Base-by-base conservation (phyloP, 2,888 invertebrate species). In the Itoplectis maculator region DNA sequence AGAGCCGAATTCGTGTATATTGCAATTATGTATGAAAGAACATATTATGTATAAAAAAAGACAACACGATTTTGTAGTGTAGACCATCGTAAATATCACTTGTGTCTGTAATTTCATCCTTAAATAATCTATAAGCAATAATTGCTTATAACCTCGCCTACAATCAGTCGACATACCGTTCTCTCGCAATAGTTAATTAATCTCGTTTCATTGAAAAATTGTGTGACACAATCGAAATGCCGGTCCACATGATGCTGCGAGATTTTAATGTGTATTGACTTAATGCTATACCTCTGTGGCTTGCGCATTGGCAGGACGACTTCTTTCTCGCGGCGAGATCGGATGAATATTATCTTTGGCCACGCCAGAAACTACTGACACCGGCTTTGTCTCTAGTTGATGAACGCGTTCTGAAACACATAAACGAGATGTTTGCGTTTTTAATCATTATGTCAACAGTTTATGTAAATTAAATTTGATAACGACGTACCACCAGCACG, bases 271-370 rank as follows among this genome's bases (percentile, higher is more conserved):
- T 76, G 35, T 73, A 77, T 82, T 85, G 66, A 80, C 86, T 88
- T 87, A 89, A 77, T 89, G 85, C 76, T 90, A 88, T 92, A 92
- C 92, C 92, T 92, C 92, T 87, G 90, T 88, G 78, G 88, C 80
- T 85, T 90, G 90, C 74, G 87, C 81, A 88, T 86, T 86, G 75
- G 88, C 66, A 78, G 89, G 85, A 75, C 91, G 89, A 79, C 86
- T 87, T 81, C 89, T 88, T 83, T 89, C 89, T 78, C 88, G 87
- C 47, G 81, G 79, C 72, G 86, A 73, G 76, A 84, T 69, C 68
- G 85, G 77, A 66, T 88, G 88, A 66, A 81, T 83, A 68, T 85
- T 83, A 80, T 91, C 90, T 85, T 91, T 92, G 40, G 86, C 86
- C 4, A 86, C 85, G 35, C 88, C 87, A 65, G 88, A 85, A 37